Percentiles rank a stretch among this genome's conserved stretches.
Conservation (phyloP, 2,113 vertebrate genomes). For the Lichenostomus cassidix region DNA sequence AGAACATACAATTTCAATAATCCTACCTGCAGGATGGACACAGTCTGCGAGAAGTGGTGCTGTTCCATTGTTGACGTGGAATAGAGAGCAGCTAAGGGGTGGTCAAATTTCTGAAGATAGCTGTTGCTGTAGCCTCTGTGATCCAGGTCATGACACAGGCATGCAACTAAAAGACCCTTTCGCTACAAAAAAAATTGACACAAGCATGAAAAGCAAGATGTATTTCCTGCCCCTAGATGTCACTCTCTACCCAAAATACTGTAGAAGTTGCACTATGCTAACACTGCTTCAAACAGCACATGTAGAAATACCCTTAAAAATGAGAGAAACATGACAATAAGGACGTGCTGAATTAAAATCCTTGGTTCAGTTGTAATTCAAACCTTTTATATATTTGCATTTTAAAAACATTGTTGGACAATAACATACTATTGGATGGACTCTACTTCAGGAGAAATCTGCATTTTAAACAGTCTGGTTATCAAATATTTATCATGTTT, state of each 20-base stretch:
- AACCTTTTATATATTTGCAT: not conserved
- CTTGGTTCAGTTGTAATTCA: not conserved
- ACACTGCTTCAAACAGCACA: not conserved
- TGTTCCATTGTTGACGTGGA: conserved; percentile 99
- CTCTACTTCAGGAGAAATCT: not conserved
- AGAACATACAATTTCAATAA: conserved; percentile 25
- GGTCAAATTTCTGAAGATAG: conserved; percentile 98
- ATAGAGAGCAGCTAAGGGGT: conserved; percentile 94
- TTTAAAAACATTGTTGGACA: not conserved
- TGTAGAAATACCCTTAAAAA: not conserved
- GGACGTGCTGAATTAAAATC: not conserved
- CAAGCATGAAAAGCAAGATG: not conserved
- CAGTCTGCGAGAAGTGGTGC: conserved; percentile 98
- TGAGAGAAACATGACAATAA: not conserved
- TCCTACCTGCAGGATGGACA: conserved; percentile 97
- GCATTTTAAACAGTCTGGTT: not conserved
- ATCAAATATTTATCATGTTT: not conserved
- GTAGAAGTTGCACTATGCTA: not conserved
- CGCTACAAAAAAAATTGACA: conserved; percentile 73
- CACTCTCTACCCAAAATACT: not conserved
- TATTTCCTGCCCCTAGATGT: not conserved
- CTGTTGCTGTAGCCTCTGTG: conserved; percentile 96
- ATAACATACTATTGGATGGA: not conserved
- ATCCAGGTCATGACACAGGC: conserved; percentile 96
- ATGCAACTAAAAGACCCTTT: conserved; percentile 93